Conservation (phyloP, 2,888 invertebrate species). For the Phengaris alcon region DNA sequence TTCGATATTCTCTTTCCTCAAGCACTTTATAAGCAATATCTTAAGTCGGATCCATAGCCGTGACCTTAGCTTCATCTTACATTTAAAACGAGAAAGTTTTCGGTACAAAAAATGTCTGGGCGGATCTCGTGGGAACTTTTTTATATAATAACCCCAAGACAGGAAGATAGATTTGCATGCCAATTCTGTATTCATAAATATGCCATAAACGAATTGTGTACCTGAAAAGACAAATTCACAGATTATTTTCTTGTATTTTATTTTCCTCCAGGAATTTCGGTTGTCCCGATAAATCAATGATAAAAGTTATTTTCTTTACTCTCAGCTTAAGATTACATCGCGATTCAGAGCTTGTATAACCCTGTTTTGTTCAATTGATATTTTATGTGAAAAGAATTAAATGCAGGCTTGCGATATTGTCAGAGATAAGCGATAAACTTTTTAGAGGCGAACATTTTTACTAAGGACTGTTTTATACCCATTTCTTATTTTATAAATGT, state of each 20-base stretch:
- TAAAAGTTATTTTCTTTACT: neutral
- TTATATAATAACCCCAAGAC: neutral
- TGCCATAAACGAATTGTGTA: constrained; percentile 7
- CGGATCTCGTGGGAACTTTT: neutral
- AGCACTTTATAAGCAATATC: neutral
- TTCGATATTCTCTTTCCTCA: neutral
- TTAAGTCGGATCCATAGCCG: neutral
- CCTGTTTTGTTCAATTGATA: constrained; percentile 17
- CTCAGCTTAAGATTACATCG: constrained; percentile 4
- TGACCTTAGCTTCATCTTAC: neutral
- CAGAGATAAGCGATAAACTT: neutral
- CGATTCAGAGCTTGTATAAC: neutral
- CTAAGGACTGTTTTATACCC: neutral
- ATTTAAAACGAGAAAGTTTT: constrained; percentile 4
- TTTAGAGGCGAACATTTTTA: neutral
- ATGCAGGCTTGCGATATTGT: neutral
- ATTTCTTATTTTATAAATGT: too few species aligned
- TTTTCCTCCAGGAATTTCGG: neutral
- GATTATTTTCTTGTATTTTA: constrained; percentile 5
- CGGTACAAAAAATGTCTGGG: neutral
- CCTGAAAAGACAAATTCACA: neutral
- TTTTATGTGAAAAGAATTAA: constrained; percentile 4
- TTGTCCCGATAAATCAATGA: constrained; percentile 19
- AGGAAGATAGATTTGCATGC: constrained; percentile 10
- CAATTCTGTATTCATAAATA: constrained; percentile 8